These are phyloP conservation scores for Hydra vulgaris DNA, from an alignment of 30 jellyfish, hydroid and myxozoan genomes.

Conservation along the genomic window DNA sequence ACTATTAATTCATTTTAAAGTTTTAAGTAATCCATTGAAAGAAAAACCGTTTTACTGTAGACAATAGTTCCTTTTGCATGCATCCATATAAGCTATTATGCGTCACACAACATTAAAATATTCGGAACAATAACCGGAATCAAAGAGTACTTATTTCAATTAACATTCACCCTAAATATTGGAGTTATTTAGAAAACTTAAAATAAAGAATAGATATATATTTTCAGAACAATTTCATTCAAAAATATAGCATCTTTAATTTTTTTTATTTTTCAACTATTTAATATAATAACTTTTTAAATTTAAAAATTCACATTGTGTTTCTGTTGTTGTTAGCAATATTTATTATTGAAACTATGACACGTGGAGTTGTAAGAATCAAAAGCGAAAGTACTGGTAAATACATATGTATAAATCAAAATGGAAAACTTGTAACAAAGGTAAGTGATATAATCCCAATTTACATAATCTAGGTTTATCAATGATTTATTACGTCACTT, in stretches of 20 bases:
- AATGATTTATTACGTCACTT: neutral
- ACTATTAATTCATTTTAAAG: neutral
- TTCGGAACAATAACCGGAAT: neutral
- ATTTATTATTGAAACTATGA: slow-evolving; percentile 49
- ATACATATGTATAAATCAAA: slow-evolving; percentile 57
- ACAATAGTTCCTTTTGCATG: neutral
- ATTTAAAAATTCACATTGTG: too few species aligned
- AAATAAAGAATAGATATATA: too few species aligned
- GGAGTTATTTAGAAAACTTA: neutral
- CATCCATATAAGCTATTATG: neutral
- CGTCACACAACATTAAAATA: neutral
- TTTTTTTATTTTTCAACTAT: too few species aligned
- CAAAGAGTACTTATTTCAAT: neutral
- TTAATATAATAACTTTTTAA: too few species aligned
- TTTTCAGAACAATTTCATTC: neutral
- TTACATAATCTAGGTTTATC: neutral
- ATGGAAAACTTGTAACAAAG: slow-evolving; percentile 56
- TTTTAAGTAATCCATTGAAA: neutral
- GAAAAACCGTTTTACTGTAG: neutral
- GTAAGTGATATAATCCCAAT: slow-evolving; percentile 26
- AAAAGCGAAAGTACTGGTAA: slow-evolving; percentile 49
- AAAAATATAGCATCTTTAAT: too few species aligned
- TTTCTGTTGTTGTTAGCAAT: slow-evolving; percentile 36
- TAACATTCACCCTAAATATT: neutral
- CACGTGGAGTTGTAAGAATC: slow-evolving; percentile 55